phyloP scores from a whole-genome alignment of 2,113 vertebrate genomes.

The Turnix velox region DNA sequence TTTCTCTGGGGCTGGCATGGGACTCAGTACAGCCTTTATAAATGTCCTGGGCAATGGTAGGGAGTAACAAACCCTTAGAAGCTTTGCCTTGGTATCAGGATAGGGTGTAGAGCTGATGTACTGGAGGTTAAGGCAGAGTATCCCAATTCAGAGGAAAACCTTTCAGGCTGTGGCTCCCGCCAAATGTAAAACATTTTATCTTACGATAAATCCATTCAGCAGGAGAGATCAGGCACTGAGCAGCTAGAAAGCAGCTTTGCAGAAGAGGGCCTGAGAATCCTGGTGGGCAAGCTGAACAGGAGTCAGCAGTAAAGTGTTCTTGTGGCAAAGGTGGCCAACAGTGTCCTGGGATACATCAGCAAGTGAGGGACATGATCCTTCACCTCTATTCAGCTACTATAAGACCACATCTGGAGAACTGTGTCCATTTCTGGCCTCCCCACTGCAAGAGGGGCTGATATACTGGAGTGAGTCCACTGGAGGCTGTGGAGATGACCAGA shows the following conservation, averaged over 20 bases:
- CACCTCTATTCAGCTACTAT: background rate
- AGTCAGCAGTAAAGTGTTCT: background rate
- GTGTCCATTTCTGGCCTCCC: background rate
- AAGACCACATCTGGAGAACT: background rate
- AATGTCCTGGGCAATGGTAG: background rate
- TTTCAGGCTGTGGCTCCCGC: no score
- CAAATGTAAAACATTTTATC: background rate
- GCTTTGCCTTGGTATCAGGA: background rate
- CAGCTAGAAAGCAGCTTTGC: background rate
- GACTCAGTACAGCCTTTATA: background rate
- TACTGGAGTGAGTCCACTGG: background rate
- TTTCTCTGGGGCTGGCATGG: background rate
- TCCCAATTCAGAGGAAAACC: background rate
- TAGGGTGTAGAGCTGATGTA: background rate
- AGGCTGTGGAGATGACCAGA: accelerated
- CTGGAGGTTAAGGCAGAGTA: background rate
- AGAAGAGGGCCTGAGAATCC: background rate
- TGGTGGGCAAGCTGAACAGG: background rate
- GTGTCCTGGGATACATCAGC: background rate
- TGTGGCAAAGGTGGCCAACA: background rate
- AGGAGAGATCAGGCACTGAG: background rate
- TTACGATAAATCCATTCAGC: background rate
- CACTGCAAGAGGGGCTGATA: background rate
- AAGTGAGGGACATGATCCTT: background rate
- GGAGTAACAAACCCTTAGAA: background rate